Evolutionary conservation across 2,888 invertebrate genomes (phyloP), one percentile per base, ranked within the genome.

Genomic region (Apamea sordens): DNA sequence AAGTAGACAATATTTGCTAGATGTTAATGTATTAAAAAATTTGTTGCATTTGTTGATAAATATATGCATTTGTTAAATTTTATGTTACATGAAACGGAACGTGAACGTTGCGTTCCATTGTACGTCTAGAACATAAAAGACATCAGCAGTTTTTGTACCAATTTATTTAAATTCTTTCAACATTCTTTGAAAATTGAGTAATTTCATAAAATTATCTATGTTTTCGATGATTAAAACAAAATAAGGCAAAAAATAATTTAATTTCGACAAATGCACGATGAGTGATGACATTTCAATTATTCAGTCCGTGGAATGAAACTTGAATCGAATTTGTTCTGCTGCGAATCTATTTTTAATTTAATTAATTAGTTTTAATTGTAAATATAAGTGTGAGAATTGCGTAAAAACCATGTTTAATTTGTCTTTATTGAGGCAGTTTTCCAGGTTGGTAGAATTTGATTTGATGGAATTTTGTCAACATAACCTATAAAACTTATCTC

Each of bases 351-450:
- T 75, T 71, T 36, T 50, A 64, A 68, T 61, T 71, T 28, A 32
- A 64, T 71, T 28, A 32, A 64, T 73, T 61, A 24, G 15, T 64
- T 78, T 67, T 28, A 59, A 21, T 53, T 76, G 21, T 41, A 24
- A 41, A 63, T 71, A 50, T 28, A 74, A 24, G 68, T 21, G 73
- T 59, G 10, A 5, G 1, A 59, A 7, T 76, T 76, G 50, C 2
- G 24, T 74, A 41, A 68, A 69, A 75, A 92, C 80, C 76, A 95
- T 95, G 94, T 93, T 94, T 77, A 91, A 92, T 92, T 89, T 94
- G 74, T 92, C 95, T 13, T 71, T 96, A 77, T 77, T 96, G n/a
- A 93, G 90, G 83, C 95, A 95, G 81, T 94, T 96, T 89, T 92
- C 95, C 18, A 94, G 94, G 96, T 96, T 83, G 59, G 77, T 80